phyloP scores from a whole-genome alignment of 2,113 vertebrate genomes.

The Apeltes quadracus region DNA sequence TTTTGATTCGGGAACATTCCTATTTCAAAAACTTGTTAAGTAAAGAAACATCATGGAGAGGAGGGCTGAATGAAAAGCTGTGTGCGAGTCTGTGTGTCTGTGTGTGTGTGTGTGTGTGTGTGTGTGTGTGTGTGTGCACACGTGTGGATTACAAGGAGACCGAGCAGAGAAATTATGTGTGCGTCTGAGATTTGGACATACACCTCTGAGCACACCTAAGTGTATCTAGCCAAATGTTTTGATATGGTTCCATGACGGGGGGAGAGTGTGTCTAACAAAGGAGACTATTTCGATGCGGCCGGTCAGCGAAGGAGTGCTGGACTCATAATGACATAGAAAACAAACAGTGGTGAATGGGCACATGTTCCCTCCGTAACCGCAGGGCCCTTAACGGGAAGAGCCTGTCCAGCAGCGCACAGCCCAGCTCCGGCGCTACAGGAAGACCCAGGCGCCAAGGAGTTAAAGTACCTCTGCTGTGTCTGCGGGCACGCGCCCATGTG shows the following conservation, averaged over 20 bases:
- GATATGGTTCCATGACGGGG: conserved; percentile 75
- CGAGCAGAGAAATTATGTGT: conserved; percentile 27
- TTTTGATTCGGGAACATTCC: conserved; percentile 68
- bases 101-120: conserved; percentile 21
- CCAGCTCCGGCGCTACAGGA: conserved; percentile 66
- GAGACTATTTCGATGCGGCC: conserved; percentile 72
- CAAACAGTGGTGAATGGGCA: conserved; percentile 81
- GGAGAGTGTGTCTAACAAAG: conserved; percentile 70
- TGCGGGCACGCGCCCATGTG: conserved; percentile 20
- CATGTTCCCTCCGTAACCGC: conserved; percentile 77
- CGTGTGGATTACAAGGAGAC: conserved; percentile 32
- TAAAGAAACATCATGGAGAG: conserved; percentile 76
- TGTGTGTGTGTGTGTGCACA: conserved; percentile 26
- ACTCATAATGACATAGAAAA: conserved; percentile 82
- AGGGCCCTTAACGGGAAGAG: conserved; percentile 78
- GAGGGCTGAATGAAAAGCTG: conserved; percentile 65
- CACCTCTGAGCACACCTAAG: conserved; percentile 69
- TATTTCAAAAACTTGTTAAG: conserved; percentile 75
- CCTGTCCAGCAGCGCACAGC: conserved; percentile 63
- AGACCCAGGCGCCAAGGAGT: conserved; percentile 80
- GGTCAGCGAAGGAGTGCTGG: conserved; percentile 72
- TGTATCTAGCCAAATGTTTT: conserved; percentile 77
- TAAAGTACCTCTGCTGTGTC: conserved; percentile 72
- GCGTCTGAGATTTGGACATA: conserved; percentile 60
- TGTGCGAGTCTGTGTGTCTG: conserved; percentile 39